Evolutionary conservation across 2,888 invertebrate genomes (phyloP), one percentile per base, ranked within the genome.

Genomic region (Masnerella sp.): DNA sequence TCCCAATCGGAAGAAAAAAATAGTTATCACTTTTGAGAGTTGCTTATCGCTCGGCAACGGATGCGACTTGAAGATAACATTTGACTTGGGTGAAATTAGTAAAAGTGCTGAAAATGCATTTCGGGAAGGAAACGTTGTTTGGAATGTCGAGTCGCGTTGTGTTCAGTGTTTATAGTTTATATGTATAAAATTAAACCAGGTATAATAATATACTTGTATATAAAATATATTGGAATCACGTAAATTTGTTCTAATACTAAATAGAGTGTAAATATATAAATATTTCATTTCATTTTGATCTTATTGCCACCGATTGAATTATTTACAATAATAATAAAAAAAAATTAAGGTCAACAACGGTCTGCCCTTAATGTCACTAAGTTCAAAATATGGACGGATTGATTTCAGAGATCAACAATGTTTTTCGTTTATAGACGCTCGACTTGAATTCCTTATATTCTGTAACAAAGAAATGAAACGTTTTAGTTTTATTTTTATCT

Each of bases 311-410:
- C 15, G 34, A 17, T 62, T 42, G 12, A 17, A n/a, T n/a, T 68
- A 73, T 73, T 14, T 71, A 64, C 65, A 65, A 79, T 58, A n/a
- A n/a, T n/a, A n/a, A n/a, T n/a, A n/a, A n/a, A n/a, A n/a, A n/a
- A n/a, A n/a, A n/a, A n/a, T n/a, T n/a, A n/a, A n/a, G n/a, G n/a
- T n/a, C n/a, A n/a, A n/a, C n/a, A n/a, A n/a, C n/a, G n/a, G n/a
- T n/a, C n/a, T n/a, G n/a, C n/a, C n/a, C n/a, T n/a, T n/a, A n/a
- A n/a, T 42, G 15, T 15, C 3, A 9, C 17, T 51, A 7, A 22
- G 9, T 28, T 15, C n/a, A 15, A 52, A 69, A 74, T 64, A 69
- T 59, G 69, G 74, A 74, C 67, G 68, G 73, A 73, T 36, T 43
- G 15, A 20, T 59, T 51, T 56, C 25, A 68, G 73, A 73, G 73